Evolutionary conservation across 2,888 invertebrate genomes (phyloP), one percentile per base, ranked within the genome.

Genomic region (Leucophenga montana): DNA sequence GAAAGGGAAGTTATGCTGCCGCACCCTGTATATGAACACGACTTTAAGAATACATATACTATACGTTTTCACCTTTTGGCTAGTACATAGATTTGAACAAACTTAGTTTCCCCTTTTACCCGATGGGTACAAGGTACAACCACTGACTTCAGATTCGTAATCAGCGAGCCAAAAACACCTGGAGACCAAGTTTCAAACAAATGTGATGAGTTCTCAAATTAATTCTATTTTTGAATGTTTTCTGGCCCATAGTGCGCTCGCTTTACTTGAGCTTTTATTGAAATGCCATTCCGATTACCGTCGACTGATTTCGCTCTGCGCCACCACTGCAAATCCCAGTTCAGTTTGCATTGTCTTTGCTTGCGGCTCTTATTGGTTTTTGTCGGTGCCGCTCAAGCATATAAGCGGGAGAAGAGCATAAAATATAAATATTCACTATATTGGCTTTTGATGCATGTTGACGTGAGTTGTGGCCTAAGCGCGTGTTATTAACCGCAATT

Each of bases 391-490:
- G 50, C n/a, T 1, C 50, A n/a, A 4, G 16, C 6, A 14, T 3
- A 50, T 18, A 50, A 16, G 50, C 50, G 18, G 48, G 6, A 48
- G 13, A 13, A 18, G 6, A 18, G 16, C 16, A n/a, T 50, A 75
- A 87, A 86, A 86, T 86, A 86, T 84, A 86, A 87, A 86, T 86
- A 86, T 86, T 85, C 84, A 76, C 86, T 77, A 86, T 87, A 87
- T 85, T 83, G 85, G 76, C 77, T 85, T 83, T 84, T 86, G 88
- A 87, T 86, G 85, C 83, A 77, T 82, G 83, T 73, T 87, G 87
- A 87, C 88, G 86, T 87, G 87, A 87, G 86, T 88, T 87, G 87
- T 87, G 83, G 87, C 83, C 82, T 83, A 85, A 85, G 84, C 78
- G 78, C 79, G 80, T 84, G 82, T 82, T 85, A 85, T 84, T 84